phyloP scores from a whole-genome alignment of 2,888 invertebrate genomes.

The Cephus runcator region DNA sequence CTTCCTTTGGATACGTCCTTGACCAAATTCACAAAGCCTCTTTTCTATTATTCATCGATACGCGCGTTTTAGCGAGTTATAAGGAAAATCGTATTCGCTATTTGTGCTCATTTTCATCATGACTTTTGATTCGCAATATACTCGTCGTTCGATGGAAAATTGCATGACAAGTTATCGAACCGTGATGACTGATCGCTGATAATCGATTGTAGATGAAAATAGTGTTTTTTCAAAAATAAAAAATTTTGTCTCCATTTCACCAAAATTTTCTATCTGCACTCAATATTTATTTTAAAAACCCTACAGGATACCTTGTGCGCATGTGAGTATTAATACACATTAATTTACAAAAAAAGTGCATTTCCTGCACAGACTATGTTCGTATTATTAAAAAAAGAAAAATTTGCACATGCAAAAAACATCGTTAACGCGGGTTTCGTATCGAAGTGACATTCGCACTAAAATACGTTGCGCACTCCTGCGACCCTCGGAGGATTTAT shows the following conservation, averaged over 20 bases:
- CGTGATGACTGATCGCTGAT: neutral
- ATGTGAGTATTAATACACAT: neutral
- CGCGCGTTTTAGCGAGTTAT: neutral
- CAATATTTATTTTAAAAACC: neutral
- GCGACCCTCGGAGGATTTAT: neutral
- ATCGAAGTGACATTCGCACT: no score
- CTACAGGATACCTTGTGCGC: no score
- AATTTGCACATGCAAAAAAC: neutral
- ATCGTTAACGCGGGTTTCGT: neutral
- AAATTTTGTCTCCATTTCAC: no score
- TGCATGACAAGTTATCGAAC: neutral
- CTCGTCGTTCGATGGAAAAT: neutral
- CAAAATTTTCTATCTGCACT: neutral
- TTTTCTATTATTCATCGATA: neutral
- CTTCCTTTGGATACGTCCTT: neutral
- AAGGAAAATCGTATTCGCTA: neutral
- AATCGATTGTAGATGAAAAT: neutral
- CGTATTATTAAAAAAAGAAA: neutral
- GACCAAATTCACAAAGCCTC: neutral
- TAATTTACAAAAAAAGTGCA: neutral
- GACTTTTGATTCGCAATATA: neutral
- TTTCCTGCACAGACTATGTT: neutral
- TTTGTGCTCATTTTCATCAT: neutral
- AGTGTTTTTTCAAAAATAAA: neutral
- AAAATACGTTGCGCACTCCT: neutral